Base-by-base conservation (phyloP, 2,888 invertebrate genomes). In the Plebejus argus region DNA sequence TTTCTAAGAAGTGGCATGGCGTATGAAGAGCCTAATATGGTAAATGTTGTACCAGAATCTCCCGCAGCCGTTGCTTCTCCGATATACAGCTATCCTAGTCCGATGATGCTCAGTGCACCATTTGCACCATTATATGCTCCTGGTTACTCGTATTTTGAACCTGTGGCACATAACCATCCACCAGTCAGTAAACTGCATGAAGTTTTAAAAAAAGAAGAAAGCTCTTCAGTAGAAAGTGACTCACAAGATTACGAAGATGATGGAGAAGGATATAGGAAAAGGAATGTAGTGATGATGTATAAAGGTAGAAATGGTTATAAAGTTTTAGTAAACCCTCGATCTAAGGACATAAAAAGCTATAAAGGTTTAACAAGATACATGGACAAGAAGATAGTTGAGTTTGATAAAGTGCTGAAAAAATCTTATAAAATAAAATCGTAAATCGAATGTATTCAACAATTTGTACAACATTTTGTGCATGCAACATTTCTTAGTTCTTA, bases 161-260 rank as follows among this genome's bases (percentile, higher is more conserved):
- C 88, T 0, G 91, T 92, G 4, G 80, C 84, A 4, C 93, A 92
- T 71, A 82, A 91, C 61, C 93, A 93, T 78, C 93, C 93, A 0
- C 88, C 91, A 0, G 66, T 87, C 1, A 70, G 70, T 70, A 10
- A 49, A 49, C 18, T 76, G 15, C 15, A 18, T 28, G 45, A 33
- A 45, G n/a, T n/a, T 76, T 66, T 45, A 66, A 66, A 39, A 66
- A 23, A 61, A 61, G 66, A 66, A 3, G 28, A 66, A 6, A 66
- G 28, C 23, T 66, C 6, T 66, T 66, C 66, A 61, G 61, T 12
- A 15, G 28, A 66, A 33, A 33, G 15, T 23, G 12, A 66, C 23
- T 66, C 66, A 66, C 28, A 66, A 33, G 66, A 66, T 28, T 1
- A 61, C n/a, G 20, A 28, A 33, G 28, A 66, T 23, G 23, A 12